Conservation (phyloP, 1,140 invertebrate genomes). For the Cyrtorhinus lividipennis region DNA sequence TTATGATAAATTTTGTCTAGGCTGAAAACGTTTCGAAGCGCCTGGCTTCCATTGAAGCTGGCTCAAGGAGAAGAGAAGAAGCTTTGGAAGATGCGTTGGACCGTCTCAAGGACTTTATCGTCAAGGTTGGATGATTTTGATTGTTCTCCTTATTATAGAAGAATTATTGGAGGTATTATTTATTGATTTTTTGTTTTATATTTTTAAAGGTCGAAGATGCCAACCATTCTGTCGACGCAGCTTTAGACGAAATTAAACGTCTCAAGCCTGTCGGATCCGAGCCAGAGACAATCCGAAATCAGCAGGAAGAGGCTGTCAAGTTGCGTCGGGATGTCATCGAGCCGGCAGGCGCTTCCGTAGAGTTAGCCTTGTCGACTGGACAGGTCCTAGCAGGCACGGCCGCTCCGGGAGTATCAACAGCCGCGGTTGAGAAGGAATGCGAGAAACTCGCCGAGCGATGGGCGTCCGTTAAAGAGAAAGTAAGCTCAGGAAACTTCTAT, state of each 20-base stretch:
- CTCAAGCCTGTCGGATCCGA: slow-evolving; percentile 81
- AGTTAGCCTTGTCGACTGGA: slow-evolving; percentile 68
- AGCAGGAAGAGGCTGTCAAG: slow-evolving; percentile 78
- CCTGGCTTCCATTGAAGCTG: slow-evolving; percentile 59
- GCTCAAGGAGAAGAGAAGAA: slow-evolving; percentile 55
- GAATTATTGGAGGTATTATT: no score
- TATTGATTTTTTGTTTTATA: slow-evolving; percentile 1
- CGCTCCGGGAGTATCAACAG: slow-evolving; percentile 67
- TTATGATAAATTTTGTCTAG: no score
- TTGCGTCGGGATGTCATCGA: slow-evolving; percentile 58
- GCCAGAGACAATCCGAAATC: slow-evolving; percentile 71
- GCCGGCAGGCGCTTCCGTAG: slow-evolving; percentile 60
- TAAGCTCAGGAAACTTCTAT: no score
- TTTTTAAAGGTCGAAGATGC: slow-evolving; percentile 47
- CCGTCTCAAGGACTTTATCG: slow-evolving; percentile 58
- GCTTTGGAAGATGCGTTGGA: slow-evolving; percentile 37
- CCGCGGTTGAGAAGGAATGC: slow-evolving; percentile 68
- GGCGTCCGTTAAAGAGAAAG: slow-evolving; percentile 81
- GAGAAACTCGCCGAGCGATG: slow-evolving; percentile 84
- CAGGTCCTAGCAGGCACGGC: slow-evolving; percentile 78
- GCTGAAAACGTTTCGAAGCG: slow-evolving; percentile 66
- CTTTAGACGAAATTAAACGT: slow-evolving; percentile 48
- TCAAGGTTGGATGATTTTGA: no score
- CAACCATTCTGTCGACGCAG: slow-evolving; percentile 63
- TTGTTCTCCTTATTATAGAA: no score